Percentiles rank a stretch among this genome's conserved stretches.
phyloP scores from a whole-genome alignment of 2,113 vertebrate species.

The Laticauda laticaudata region DNA sequence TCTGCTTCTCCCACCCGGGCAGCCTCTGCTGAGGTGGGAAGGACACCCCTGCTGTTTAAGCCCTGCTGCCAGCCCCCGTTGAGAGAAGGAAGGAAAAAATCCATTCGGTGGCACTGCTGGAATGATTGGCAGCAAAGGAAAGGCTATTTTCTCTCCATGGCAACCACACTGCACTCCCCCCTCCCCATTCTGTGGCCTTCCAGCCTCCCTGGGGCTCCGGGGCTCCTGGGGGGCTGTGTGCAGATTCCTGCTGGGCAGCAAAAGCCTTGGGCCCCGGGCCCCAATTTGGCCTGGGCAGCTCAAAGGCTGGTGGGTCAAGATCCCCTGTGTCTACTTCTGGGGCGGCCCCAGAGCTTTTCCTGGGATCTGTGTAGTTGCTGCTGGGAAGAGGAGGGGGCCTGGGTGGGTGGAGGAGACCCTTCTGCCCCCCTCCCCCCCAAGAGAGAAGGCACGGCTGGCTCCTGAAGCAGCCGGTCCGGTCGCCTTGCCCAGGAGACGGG shows the following conservation, averaged over 20 bases:
- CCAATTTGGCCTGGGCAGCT: not conserved
- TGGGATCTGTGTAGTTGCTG: not conserved
- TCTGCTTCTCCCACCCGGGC: not conserved
- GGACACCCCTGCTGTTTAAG: not conserved
- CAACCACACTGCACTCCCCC: not conserved
- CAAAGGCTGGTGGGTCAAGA: not conserved
- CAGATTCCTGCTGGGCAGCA: not conserved
- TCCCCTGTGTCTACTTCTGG: not conserved
- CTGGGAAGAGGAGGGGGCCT: not conserved
- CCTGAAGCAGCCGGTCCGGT: not conserved
- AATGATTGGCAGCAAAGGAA: not conserved
- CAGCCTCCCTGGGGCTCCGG: not conserved
- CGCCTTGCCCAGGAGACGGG: not conserved
- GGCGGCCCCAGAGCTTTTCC: no score
- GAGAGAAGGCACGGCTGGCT: not conserved
- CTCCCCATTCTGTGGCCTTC: not conserved
- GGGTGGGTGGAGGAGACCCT: not conserved
- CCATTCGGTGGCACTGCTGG: not conserved
- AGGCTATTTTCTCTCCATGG: slow-evolving; percentile 10
- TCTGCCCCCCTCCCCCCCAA: not conserved
- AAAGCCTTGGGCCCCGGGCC: not conserved
- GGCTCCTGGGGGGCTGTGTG: not conserved
- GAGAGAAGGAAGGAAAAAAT: not conserved
- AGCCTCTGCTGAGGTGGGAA: not conserved
- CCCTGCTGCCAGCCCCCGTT: not conserved